Evolutionary conservation across 2,113 vertebrate species (phyloP), one percentile per base, ranked within the genome.

Genomic region (Lepisosteus osseus): DNA sequence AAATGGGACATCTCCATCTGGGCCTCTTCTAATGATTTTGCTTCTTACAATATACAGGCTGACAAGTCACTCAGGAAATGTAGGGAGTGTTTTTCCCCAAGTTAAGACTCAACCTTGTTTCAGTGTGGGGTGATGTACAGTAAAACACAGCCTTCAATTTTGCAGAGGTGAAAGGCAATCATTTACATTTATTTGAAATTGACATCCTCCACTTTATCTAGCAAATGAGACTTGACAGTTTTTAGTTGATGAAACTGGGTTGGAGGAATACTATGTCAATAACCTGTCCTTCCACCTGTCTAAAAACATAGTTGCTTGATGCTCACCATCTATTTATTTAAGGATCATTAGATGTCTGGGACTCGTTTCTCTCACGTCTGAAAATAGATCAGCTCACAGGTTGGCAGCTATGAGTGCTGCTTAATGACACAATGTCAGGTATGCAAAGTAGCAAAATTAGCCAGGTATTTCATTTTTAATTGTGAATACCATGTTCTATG

Each of bases 131-230:
- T 29, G 0, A 29, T 29, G 29, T 29, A 29, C 86, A 84, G 45
- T 72, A 83, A 90, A 86, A 84, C 80, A 87, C 81, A 85, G 79
- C 83, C 69, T 71, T 87, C 86, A 84, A 86, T 85, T 85, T 42
- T 87, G 80, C 77, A 77, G 71, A 64, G 70, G 82, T 88, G 84
- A 88, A 87, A 82, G 80, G 69, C 86, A 76, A 91, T 90, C 84
- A 92, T 93, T 91, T 91, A 82, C 72, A 79, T 90, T 86, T 89
- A 85, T 85, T 89, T 90, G 82, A 85, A 64, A 81, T 86, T 87
- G 86, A 86, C 81, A 88, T 71, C 76, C 83, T 83, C 70, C 88
- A 78, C 76, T 90, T 85, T 86, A 85, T 73, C 84, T 79, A 78
- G 81, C 74, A 87, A 86, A 92, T 82, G 83, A 90, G 76, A 79